A percentile compares a stretch with the other conserved stretches of the same genome.
phyloP scores from a whole-genome alignment of 2,113 vertebrate species.

The Ursus arctos region DNA sequence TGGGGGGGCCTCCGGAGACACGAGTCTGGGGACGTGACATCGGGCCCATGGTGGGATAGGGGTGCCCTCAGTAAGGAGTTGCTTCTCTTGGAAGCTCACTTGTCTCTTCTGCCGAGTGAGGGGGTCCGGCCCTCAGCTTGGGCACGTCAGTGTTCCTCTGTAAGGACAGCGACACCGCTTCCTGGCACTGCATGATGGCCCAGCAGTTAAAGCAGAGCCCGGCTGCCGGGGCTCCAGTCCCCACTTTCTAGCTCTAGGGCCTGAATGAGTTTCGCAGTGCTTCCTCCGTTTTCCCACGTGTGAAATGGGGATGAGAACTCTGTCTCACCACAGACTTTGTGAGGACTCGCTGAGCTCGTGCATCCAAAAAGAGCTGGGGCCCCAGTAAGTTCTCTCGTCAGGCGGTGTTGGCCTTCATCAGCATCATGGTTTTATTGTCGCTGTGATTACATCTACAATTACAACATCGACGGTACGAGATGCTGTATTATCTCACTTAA shows the following conservation, averaged over 20 bases:
- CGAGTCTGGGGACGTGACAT: neutral
- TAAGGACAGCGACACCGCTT: neutral
- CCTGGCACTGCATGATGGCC: neutral
- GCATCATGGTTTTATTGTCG: neutral
- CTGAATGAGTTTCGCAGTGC: neutral
- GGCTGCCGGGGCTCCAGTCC: neutral
- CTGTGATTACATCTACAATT: neutral
- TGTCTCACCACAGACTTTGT: neutral
- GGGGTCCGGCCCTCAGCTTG: too few relatives aligned
- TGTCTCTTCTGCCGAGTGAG: neutral
- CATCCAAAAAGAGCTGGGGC: neutral
- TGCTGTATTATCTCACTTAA: neutral
- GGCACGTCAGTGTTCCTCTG: neutral
- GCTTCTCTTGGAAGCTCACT: neutral
- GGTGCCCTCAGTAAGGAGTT: neutral
- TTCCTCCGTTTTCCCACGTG: neutral
- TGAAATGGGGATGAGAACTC: neutral
- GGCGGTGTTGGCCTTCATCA: neutral
- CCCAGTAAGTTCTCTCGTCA: neutral
- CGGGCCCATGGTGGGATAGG: rapidly evolving
- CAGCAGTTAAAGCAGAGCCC: rapidly evolving
- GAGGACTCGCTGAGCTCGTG: neutral
- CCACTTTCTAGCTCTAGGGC: neutral
- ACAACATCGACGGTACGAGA: neutral
- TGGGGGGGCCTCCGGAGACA: neutral